Evolutionary conservation across 2,797 vertebrate species (phyloP).

Genomic region (Lepidocolaptes lacrymiger): DNA sequence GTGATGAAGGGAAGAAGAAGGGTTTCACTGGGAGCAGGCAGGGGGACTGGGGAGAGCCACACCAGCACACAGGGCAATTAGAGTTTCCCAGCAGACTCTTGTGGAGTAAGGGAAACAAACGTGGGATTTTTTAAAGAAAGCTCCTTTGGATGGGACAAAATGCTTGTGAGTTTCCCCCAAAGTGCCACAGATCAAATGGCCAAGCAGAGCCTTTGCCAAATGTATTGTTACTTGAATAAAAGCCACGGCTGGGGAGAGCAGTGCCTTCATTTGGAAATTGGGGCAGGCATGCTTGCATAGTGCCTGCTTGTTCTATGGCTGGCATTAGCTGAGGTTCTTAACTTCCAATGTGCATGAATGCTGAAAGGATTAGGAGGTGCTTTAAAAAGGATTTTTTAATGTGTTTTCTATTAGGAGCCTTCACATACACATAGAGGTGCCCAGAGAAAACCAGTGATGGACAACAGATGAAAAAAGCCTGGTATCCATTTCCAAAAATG

Average conservation of each 20-base stretch:
- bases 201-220: background rate
- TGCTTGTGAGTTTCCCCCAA: background rate
- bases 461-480: background rate
- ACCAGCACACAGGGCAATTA: background rate
- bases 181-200: background rate
- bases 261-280: background rate
- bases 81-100: background rate
- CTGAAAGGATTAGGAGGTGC: background rate
- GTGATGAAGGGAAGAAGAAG: background rate
- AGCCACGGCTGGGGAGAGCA: background rate
- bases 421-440: background rate
- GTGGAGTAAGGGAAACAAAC: background rate
- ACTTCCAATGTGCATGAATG: rapidly evolving
- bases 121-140: background rate
- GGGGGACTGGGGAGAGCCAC: background rate
- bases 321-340: background rate
- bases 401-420: background rate
- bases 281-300: background rate
- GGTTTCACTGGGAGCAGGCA: background rate
- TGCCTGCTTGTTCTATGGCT: background rate
- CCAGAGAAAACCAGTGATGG: background rate
- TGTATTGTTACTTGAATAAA: background rate
- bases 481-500: background rate
- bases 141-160: background rate
- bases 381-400: background rate